Percentiles rank a stretch among this genome's conserved stretches.
These are phyloP conservation scores for Cyprinodon variegatus DNA, from an alignment of 2,113 vertebrate species.

Conservation along the genomic window DNA sequence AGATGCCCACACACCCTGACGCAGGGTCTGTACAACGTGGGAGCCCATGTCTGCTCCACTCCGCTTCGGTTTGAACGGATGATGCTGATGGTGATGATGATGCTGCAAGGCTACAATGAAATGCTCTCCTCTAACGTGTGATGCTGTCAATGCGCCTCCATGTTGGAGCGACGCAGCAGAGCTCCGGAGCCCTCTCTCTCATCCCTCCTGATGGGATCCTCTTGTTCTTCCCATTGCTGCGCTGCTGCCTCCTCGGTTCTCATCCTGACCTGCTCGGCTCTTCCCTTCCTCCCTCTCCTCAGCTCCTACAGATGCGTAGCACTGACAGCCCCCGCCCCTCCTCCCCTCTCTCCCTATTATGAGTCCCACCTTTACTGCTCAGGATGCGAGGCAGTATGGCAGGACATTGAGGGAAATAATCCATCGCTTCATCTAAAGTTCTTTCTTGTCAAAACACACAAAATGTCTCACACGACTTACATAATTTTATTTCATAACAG, in stretches of 20 bases:
- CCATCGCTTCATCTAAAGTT: neutral
- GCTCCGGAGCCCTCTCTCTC: slow-evolving; percentile 45
- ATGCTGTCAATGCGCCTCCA: slow-evolving; percentile 71
- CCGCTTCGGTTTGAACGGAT: slow-evolving; percentile 66
- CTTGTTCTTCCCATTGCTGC: slow-evolving; percentile 27
- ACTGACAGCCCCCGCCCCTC: slow-evolving; percentile 39
- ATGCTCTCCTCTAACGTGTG: slow-evolving; percentile 60
- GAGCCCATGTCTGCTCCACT: slow-evolving; percentile 84
- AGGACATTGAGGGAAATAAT: neutral
- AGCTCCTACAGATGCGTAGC: slow-evolving; percentile 69
- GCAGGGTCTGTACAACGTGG: slow-evolving; percentile 89
- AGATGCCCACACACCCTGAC: slow-evolving; percentile 95
- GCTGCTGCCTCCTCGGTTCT: slow-evolving; percentile 53
- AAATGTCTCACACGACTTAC: no score
- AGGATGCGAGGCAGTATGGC: neutral
- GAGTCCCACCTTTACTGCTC: slow-evolving; percentile 25
- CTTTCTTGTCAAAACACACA: no score
- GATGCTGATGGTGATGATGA: slow-evolving; percentile 57
- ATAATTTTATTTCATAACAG: no score
- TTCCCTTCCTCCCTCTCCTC: slow-evolving; percentile 39
- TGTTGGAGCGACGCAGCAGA: slow-evolving; percentile 60
- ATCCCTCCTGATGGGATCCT: slow-evolving; percentile 40
- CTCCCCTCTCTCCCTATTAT: slow-evolving; percentile 23
- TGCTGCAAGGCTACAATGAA: slow-evolving; percentile 73
- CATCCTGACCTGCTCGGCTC: slow-evolving; percentile 61